Conservation (phyloP, 2,113 vertebrate genomes). For the Amphiprion percula region DNA sequence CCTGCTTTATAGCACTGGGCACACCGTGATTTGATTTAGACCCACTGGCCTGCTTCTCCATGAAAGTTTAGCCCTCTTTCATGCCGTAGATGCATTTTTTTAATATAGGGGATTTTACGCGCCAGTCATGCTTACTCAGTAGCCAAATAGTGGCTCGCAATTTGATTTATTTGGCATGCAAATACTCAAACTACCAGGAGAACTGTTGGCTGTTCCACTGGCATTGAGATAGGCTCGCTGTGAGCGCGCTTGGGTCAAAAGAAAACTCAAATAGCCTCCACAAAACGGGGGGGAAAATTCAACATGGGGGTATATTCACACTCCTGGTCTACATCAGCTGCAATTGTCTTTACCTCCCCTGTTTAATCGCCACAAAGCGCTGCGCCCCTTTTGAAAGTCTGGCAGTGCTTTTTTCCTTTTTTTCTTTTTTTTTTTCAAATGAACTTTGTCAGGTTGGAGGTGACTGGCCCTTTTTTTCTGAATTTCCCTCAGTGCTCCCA, state of each 20-base stretch:
- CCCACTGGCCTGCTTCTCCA: conserved; percentile 8
- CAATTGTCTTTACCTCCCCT: conserved; percentile 86
- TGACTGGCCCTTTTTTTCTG: conserved; percentile 82
- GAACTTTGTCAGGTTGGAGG: conserved; percentile 86
- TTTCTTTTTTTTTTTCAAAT: conserved; percentile 44
- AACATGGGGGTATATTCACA: conserved; percentile 67
- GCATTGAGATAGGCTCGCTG: conserved; percentile 25
- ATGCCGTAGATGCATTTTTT: conserved; percentile 14
- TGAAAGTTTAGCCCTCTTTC: conserved; percentile 36
- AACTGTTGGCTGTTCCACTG: conserved; percentile 33
- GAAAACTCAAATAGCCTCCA: conserved; percentile 44
- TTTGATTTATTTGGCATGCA: conserved; percentile 33
- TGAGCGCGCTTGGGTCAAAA: conserved; percentile 46
- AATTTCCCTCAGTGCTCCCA: conserved; percentile 40
- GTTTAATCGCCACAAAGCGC: conserved; percentile 85
- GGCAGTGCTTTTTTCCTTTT: conserved; percentile 43
- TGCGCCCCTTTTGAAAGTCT: conserved; percentile 84
- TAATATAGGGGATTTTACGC: conserved; percentile 15
- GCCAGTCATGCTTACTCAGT: conserved; percentile 9
- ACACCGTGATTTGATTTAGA: conserved; percentile 30
- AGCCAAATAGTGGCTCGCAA: conserved; percentile 27
- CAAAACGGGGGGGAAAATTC: conserved; percentile 41
- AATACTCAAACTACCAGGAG: conserved; percentile 33
- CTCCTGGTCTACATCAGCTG: conserved; percentile 79
- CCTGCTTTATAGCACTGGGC: conserved; percentile 19